Conservation (phyloP, 2,797 vertebrate species). For the Ctenopoma multispine region DNA sequence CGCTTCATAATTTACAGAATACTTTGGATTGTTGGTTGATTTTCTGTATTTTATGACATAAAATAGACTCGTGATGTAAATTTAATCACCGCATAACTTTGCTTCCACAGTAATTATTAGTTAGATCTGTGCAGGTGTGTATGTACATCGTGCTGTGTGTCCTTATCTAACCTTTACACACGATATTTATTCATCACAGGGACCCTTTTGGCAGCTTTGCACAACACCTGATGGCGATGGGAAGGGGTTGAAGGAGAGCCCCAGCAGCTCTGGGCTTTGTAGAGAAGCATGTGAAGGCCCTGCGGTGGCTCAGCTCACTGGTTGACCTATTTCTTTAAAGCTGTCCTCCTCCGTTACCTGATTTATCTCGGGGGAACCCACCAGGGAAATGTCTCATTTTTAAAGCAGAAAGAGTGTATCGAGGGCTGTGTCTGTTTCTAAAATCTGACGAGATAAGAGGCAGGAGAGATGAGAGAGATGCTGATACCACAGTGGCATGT, state of each 20-base stretch:
- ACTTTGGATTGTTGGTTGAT: background rate
- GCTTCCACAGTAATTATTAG: background rate
- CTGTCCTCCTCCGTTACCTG: constrained; percentile 55
- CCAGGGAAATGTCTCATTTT: constrained; percentile 70
- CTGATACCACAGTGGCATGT: constrained; percentile 7
- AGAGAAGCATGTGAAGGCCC: constrained; percentile 45
- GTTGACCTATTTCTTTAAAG: constrained; percentile 67
- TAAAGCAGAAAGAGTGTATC: constrained; percentile 36
- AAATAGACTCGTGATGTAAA: background rate
- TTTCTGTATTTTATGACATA: background rate
- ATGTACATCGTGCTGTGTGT: constrained; percentile 15
- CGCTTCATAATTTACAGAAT: background rate
- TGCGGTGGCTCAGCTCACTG: constrained; percentile 15
- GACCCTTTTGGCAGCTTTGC: constrained; percentile 15
- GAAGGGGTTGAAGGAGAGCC: constrained; percentile 45
- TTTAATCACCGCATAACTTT: background rate
- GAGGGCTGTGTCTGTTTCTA: constrained; percentile 28
- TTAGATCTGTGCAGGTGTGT: background rate
- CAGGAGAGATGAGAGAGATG: constrained; percentile 28
- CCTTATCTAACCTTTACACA: constrained; percentile 67
- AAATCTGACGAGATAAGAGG: constrained; percentile 34
- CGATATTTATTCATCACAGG: constrained; percentile 72
- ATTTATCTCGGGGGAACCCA: constrained; percentile 62
- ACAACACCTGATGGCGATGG: constrained; percentile 39
- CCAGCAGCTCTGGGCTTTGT: constrained; percentile 56